Percentiles rank a stretch among this genome's conserved stretches.
Evolutionary conservation across 2,113 vertebrate species (phyloP).

Genomic region (Saimiri boliviensis): DNA sequence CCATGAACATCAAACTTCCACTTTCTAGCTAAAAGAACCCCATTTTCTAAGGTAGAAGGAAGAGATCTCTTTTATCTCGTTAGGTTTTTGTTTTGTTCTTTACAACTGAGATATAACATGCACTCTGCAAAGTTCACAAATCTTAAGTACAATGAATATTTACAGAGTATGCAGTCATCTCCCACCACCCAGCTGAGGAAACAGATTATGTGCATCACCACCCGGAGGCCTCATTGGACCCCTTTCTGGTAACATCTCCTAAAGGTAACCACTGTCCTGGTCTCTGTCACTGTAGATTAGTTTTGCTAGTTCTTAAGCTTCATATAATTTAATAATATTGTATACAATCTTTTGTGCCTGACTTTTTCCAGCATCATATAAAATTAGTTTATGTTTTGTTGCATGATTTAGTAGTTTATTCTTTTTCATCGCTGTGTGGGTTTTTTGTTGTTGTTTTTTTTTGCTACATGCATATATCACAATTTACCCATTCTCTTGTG

Average conservation of each 20-base stretch:
- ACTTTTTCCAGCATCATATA: not conserved
- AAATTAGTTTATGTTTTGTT: not conserved
- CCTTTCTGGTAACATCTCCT: not conserved
- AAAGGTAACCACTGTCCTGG: not conserved
- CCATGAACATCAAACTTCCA: not conserved
- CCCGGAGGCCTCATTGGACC: not conserved
- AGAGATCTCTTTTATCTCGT: not conserved
- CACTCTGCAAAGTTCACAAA: not conserved
- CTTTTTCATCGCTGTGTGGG: not conserved
- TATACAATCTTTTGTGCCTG: not conserved
- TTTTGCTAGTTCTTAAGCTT: not conserved
- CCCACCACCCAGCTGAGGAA: not conserved
- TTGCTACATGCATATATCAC: not conserved
- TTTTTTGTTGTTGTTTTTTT: not conserved
- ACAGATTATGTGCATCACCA: not conserved
- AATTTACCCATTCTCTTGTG: not conserved
- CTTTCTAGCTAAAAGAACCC: not conserved
- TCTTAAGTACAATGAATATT: not conserved
- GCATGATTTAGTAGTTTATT: not conserved
- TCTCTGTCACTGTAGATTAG: not conserved
- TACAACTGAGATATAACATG: not conserved
- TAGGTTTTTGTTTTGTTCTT: not conserved
- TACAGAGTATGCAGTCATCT: not conserved
- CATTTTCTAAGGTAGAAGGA: not conserved
- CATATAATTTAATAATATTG: not conserved